Base-by-base conservation (phyloP, 1,140 invertebrate genomes). In the Globodera ellingtonae region DNA sequence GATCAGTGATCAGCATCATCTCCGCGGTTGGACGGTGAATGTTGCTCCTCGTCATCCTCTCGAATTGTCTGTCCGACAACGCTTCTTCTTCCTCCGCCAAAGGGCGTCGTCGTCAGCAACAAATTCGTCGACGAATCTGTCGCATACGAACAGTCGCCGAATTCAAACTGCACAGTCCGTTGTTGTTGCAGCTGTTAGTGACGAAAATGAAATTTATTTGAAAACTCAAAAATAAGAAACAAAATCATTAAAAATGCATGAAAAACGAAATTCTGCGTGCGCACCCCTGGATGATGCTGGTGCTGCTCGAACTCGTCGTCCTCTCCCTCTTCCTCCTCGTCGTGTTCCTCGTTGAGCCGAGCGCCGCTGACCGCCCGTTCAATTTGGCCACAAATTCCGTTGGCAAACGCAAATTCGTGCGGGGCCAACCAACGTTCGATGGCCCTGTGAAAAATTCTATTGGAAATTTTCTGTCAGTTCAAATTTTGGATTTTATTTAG, bases 351-450 rank as follows among this genome's bases (percentile, higher is more conserved):
- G 1, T 77, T 21, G 7, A 77, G 65, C 52, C 69, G 35, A 67
- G 47, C 62, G 21, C 59, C 75, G 48, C 75, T 77, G 48, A 77
- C 75, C 10, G 75, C 75, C 3, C 75, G 65, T 21, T 69, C 75
- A 24, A 77, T 62, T 77, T 77, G 24, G 21, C 75, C 75, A 67
- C 59, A 77, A 77, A 77, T 67, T 47, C 62, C 62, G 50, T 77
- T 77, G 13, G 75, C 75, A 67, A 77, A 77, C 9, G 56, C 62
- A 69, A 77, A 77, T 47, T 77, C 75, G 10, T 77, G 35, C 69
- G 75, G 35, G 3, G 75, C 75, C n/a, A 77, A 24, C 10, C 56
- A 77, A 70, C 48, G 67, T 70, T 70, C n/a, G 67, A 70, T 44
- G 67, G 67, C 24, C 5, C 24, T 70, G 21, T 70, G 7, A 21